A percentile compares a stretch with the other conserved stretches of the same genome.
Evolutionary conservation across 1,140 invertebrate genomes (phyloP).

Genomic region (Eupristina koningsbergeri): DNA sequence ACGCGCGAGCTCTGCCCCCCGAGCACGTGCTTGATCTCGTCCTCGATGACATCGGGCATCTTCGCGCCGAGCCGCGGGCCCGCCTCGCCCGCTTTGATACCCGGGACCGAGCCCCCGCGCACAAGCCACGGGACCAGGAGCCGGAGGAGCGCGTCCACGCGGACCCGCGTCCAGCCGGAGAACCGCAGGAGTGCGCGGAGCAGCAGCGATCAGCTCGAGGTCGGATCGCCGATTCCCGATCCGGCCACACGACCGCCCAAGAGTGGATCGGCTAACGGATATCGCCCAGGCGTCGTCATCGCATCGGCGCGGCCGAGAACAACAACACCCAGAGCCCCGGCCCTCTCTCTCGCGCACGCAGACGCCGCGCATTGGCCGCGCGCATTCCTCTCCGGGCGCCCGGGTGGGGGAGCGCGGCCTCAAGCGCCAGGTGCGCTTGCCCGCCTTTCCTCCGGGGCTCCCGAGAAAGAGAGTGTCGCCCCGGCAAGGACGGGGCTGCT

Average conservation of each 20-base stretch:
- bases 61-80: neutral
- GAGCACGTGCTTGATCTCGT: slow-evolving; percentile 56
- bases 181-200: slow-evolving; percentile 4
- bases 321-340: neutral
- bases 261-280: slow-evolving; percentile 24
- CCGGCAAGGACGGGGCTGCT: no score
- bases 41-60: slow-evolving; percentile 59
- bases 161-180: neutral
- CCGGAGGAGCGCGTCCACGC: neutral
- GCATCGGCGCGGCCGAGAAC: neutral
- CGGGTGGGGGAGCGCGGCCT: neutral
- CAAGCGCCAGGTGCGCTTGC: no score
- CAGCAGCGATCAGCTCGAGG: neutral
- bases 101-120: neutral
- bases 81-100: no score
- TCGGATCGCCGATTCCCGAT: neutral
- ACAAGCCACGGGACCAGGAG: neutral
- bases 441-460: no score
- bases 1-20: slow-evolving; percentile 61
- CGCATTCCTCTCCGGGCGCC: neutral
- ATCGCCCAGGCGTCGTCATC: slow-evolving; percentile 15
- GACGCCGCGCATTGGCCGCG: neutral
- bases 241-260: neutral
- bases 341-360: neutral
- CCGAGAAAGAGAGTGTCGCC: no score